These are phyloP conservation scores for Merluccius polli DNA, from an alignment of 2,797 vertebrate species.

Conservation along the genomic window DNA sequence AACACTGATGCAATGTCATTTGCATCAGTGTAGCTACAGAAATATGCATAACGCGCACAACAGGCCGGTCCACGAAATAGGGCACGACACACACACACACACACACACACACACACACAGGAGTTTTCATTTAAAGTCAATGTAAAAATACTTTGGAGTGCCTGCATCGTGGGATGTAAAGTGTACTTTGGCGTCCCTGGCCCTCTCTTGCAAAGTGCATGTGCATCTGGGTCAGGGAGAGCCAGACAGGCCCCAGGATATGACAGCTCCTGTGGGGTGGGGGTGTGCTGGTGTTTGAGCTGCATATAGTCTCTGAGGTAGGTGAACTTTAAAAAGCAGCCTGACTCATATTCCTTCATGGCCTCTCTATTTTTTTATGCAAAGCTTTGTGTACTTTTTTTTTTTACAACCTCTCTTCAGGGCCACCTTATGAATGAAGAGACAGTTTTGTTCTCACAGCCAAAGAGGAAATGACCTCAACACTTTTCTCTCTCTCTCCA, in stretches of 20 bases:
- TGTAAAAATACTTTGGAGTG: background rate
- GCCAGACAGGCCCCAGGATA: background rate
- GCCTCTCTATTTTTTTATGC: too few species aligned
- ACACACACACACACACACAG: too few species aligned
- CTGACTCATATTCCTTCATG: too few species aligned
- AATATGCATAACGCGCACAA: too few species aligned
- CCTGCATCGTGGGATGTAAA: background rate
- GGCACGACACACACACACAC: too few species aligned
- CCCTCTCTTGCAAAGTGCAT: background rate
- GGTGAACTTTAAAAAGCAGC: too few species aligned
- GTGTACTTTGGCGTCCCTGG: background rate
- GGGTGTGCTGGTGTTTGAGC: too few species aligned
- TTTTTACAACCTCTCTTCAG: too few species aligned
- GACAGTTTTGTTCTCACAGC: background rate
- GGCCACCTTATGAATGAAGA: background rate
- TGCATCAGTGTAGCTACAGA: background rate
- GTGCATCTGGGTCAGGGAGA: background rate
- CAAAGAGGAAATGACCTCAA: background rate
- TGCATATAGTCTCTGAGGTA: too few species aligned
- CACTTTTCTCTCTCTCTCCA: background rate
- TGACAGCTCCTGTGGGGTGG: too few species aligned
- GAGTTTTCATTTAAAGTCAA: background rate
- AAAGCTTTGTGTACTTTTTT: too few species aligned
- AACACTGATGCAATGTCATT: background rate
- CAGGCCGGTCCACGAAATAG: too few species aligned